These are phyloP conservation scores for Drosophila anceps DNA, from an alignment of 2,888 invertebrate genomes.

Conservation along the genomic window DNA sequence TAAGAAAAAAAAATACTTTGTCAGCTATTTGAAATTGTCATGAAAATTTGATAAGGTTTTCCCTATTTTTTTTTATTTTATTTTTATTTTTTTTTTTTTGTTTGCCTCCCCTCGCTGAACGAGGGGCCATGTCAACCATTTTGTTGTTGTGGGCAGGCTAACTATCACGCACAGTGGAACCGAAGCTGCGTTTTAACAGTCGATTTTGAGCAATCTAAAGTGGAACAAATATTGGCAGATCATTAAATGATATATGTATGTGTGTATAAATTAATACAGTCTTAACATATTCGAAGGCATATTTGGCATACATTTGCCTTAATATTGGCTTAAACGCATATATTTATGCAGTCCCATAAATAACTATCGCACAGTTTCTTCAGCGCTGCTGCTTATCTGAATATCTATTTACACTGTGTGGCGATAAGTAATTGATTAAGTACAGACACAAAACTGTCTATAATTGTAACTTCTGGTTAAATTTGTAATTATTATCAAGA, in stretches of 20 bases:
- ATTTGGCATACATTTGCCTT: background rate
- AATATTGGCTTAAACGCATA: background rate
- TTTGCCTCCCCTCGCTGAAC: slow-evolving; percentile 23
- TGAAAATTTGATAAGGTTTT: slow-evolving; percentile 74
- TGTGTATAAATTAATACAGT: background rate
- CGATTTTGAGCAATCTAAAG: background rate
- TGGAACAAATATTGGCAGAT: background rate
- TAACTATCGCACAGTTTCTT: background rate
- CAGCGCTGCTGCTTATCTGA: background rate
- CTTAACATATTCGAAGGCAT: background rate
- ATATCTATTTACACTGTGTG: background rate
- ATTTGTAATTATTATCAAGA: background rate
- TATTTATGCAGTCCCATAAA: background rate
- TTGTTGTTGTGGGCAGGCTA: slow-evolving; percentile 33
- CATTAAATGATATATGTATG: background rate
- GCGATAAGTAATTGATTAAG: background rate
- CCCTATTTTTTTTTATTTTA: slow-evolving; percentile 28
- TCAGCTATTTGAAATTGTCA: slow-evolving; percentile 76
- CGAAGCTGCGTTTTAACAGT: slow-evolving; percentile 12
- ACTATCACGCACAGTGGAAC: slow-evolving; percentile 45
- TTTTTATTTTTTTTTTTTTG: slow-evolving; percentile 33
- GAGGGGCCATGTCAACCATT: slow-evolving; percentile 50
- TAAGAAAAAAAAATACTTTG: slow-evolving; percentile 45
- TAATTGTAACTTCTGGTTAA: background rate
- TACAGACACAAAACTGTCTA: background rate